Evolutionary conservation across 1,140 invertebrate genomes (phyloP), one percentile per base, ranked within the genome.

Genomic region (Patella vulgata): DNA sequence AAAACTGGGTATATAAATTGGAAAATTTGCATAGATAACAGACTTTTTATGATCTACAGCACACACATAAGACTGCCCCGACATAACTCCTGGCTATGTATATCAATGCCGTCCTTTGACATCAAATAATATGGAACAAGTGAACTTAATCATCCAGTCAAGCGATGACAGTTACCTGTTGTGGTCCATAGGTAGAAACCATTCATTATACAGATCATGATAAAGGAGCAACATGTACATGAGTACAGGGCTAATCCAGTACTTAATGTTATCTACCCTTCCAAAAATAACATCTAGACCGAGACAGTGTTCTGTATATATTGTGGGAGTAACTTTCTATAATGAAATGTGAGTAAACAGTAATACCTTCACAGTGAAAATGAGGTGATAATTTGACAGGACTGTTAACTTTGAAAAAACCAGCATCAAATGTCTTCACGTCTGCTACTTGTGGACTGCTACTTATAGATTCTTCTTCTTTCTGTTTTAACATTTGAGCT

Each of bases 391-490:
- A 66, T 44, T 62, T 70, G 2, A 79, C 70, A 21, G 81, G 81
- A 65, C 79, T 81, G 19, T 66, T 46, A 6, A 83, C 74, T 58
- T 69, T 77, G 62, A 83, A 83, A 67, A 83, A 82, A 14, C 79
- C 80, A 36, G 64, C 71, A 61, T 83, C 80, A 74, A 82, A 79
- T n/a, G 72, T 69, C 59, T 77, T 79, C 17, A 66, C 40, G n/a
- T 23, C 28, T 25, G 21, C 50, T 40, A 62, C 55, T 42, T 39
- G 42, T 27, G 59, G 21, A 31, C 23, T 52, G 28, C 14, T 44
- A 12, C 59, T 47, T 47, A 52, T 31, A 39, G 8, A 9, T 3
- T 59, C 46, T 11, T 40, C 19, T 42, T 55, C 50, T 17, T 63
- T 59, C 55, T 71, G 59, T 58, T 75, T 71, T 51, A 70, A 71